phyloP scores from a whole-genome alignment of 2,888 invertebrate genomes.

The Epicampocera succincta region DNA sequence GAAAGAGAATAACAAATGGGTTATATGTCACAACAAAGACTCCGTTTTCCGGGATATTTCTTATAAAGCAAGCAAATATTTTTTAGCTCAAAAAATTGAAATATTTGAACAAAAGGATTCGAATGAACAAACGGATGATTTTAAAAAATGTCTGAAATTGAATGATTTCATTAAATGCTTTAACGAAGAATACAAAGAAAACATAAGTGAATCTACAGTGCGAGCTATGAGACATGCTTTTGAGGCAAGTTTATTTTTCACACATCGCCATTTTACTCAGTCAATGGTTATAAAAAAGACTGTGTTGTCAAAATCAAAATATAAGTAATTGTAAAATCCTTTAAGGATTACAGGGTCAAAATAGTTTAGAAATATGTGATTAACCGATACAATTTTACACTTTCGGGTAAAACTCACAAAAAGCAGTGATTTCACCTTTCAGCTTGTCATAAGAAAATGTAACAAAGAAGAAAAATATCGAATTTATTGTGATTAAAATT shows the following conservation, averaged over 20 bases:
- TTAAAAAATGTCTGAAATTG: conserved; percentile 72
- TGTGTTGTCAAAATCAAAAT: too few species aligned
- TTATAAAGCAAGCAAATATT: conserved; percentile 78
- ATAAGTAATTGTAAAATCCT: too few species aligned
- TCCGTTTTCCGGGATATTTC: conserved; percentile 78
- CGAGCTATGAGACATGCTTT: conserved; percentile 80
- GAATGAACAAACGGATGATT: conserved; percentile 70
- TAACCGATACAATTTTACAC: too few species aligned
- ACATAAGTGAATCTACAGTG: conserved; percentile 75
- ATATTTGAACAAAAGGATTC: conserved; percentile 42
- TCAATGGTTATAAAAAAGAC: too few species aligned
- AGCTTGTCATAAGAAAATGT: too few species aligned
- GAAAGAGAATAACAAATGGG: conserved; percentile 77
- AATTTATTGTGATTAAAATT: too few species aligned
- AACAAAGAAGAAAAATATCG: too few species aligned
- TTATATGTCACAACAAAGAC: conserved; percentile 80
- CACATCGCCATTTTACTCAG: neutral
- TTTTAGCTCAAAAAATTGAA: conserved; percentile 69
- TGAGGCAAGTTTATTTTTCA: conserved; percentile 74
- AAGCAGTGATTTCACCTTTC: too few species aligned
- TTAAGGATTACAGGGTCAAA: too few species aligned
- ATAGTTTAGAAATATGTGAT: too few species aligned
- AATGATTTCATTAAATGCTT: conserved; percentile 76
- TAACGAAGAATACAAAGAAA: conserved; percentile 75
- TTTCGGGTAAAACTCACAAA: too few species aligned